These are phyloP conservation scores for Rhadina sibilatrix DNA, from an alignment of 2,113 vertebrate species.

Conservation along the genomic window DNA sequence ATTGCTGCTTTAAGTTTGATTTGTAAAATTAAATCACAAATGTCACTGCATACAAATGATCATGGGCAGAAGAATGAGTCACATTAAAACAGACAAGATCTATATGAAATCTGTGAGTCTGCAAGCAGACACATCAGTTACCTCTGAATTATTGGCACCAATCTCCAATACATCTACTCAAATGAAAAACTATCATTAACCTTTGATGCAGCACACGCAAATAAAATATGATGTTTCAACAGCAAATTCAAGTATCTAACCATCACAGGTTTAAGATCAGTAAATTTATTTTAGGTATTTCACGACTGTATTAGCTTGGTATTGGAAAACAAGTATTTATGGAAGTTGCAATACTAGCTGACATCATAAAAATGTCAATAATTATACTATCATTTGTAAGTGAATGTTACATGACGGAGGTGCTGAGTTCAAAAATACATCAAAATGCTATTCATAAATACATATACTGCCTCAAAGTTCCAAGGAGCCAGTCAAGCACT, in stretches of 20 bases:
- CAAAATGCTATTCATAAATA: background rate
- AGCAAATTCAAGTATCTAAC: background rate
- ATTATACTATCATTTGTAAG: background rate
- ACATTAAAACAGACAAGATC: constrained; percentile 9
- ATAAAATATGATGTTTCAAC: constrained; percentile 6
- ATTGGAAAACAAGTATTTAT: background rate
- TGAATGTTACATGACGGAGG: background rate
- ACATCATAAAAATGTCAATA: background rate
- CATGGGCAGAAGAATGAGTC: background rate
- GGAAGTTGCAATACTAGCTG: background rate
- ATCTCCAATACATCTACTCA: background rate
- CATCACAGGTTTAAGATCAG: background rate
- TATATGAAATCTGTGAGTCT: constrained; percentile 39
- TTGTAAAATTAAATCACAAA: constrained; percentile 46
- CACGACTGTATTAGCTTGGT: background rate
- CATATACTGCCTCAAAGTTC: background rate
- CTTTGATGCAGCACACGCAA: constrained; percentile 1
- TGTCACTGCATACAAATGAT: constrained; percentile 16
- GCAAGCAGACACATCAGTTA: constrained; percentile 37
- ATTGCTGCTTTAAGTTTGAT: constrained; percentile 13
- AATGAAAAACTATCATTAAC: constrained; percentile 40
- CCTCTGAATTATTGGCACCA: constrained; percentile 10
- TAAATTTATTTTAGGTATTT: background rate
- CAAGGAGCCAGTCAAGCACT: background rate
- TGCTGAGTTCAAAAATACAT: background rate